Base-by-base conservation (phyloP, 2,113 vertebrate genomes). In the Gorsachius goisagi region DNA sequence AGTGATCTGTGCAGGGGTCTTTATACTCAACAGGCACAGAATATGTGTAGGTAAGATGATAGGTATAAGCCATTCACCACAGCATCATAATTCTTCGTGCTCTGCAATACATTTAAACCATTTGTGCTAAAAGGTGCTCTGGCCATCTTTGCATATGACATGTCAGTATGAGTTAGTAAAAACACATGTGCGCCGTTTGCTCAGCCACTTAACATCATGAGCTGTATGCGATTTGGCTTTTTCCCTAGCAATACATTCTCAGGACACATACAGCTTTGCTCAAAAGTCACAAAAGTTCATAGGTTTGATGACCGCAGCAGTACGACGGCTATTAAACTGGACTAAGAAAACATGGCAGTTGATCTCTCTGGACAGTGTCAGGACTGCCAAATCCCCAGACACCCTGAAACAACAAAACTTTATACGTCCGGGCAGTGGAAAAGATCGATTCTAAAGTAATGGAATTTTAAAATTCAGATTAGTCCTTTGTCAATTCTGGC, bases 41-140 rank as follows among this genome's bases (percentile, higher is more conserved):
- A 97, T 94, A 95, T 98, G 97, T 79, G 97, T 98, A 93, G 98
- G 98, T 98, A 98, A 98, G 97, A 91, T 39, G 75, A 96, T 97
- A 83, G 96, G 94, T 89, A 17, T 94, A 69, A 52, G 76, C 94
- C 8, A 0, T 82, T 92, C 63, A 39, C 69, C 32, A 8, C 62
- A 95, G 45, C 93, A 82, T 76, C 89, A 3, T 83, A 69, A 69
- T 87, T 94, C 91, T 62, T 89, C 97, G 75, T 66, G 77, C 97
- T 95, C 60, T 12, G 66, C 89, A 73, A 5, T 16, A 5, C 93
- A 41, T 78, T 35, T 69, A 24, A 77, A 60, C 85, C 82, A 75
- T 97, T 87, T 81, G 87, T 94, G 94, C 94, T 85, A 88, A 94
- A 95, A 91, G 95, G 91, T 58, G 92, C 85, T 33, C 88, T 19